These are phyloP conservation scores for Scophthalmus maximus DNA, from an alignment of 2,113 vertebrate genomes.

Conservation along the genomic window DNA sequence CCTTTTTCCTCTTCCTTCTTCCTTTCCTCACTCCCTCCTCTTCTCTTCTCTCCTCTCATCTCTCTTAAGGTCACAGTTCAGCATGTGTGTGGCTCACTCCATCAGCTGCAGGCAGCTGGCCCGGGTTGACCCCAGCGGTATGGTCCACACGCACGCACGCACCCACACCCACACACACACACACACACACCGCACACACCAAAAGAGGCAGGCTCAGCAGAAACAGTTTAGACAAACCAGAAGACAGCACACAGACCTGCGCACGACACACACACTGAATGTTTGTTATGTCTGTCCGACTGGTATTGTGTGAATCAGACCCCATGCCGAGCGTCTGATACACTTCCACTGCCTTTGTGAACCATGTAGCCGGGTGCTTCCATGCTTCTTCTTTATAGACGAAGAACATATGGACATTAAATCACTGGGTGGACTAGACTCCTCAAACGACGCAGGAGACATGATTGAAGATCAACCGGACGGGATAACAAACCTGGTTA, in stretches of 20 bases:
- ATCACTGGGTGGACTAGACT: constrained; percentile 31
- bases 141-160: constrained; percentile 40
- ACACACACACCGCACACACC: neutral
- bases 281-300: constrained; percentile 51
- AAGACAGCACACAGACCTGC: neutral
- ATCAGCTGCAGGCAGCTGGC: constrained; percentile 76
- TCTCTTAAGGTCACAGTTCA: constrained; percentile 61
- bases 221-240: neutral
- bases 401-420: constrained; percentile 26
- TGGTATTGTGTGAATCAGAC: constrained; percentile 46
- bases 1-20: constrained; percentile 21
- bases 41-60: neutral
- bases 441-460: constrained; percentile 25
- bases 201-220: neutral
- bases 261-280: constrained; percentile 10
- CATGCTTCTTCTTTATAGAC: constrained; percentile 20
- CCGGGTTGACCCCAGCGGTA: constrained; percentile 72
- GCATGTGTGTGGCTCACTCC: constrained; percentile 81
- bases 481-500: constrained; percentile 24
- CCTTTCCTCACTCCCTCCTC: constrained; percentile 1
- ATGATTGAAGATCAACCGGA: constrained; percentile 33
- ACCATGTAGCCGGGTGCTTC: constrained; percentile 16
- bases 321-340: constrained; percentile 41
- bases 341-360: constrained; percentile 46
- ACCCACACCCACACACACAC: constrained; percentile 13